Evolutionary conservation across 2,797 vertebrate species (phyloP), one percentile per base, ranked within the genome.

Genomic region (Sarcoramphus papa): DNA sequence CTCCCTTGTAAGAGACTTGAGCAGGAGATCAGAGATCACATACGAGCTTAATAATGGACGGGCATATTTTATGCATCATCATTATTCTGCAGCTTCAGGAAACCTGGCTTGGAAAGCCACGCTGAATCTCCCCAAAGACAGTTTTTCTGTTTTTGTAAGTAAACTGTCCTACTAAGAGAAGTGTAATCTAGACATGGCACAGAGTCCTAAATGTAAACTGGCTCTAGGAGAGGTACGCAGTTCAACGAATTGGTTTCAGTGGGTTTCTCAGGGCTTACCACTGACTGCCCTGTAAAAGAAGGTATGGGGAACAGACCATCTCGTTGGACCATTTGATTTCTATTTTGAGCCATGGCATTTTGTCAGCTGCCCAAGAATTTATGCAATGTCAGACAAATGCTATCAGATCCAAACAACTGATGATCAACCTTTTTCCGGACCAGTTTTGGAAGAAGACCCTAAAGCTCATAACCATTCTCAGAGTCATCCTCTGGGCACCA

Each of bases 331-430:
- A 35, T 40, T 65, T 78, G 25, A 76, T 45, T 88, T 92, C 91
- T 95, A 76, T 92, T 96, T 90, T 82, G 62, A 94, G 76, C 67
- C 14, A 9, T 33, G 69, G 67, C 18, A 88, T 86, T 95, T 90
- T 95, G 84, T 85, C 79, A 90, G 73, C 78, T 50, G 37, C 40
- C 37, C 77, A 85, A 84, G 76, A 90, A 91, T 87, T 85, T 86
- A 75, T 27, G 23, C 64, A 68, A 67, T 64, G 89, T 63, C 64
- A 91, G 53, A 84, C 72, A 87, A 82, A 70, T 63, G 24, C 24
- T 80, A 63, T 78, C 72, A 78, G 72, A 83, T 74, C 28, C 45
- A 81, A 86, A 79, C 50, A 88, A 90, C 63, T 9, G 24, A 88
- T 45, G 37, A 62, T 31, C 37, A 81, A 1, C 16, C 35, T 88